These are phyloP conservation scores for Drosophila bunnanda DNA, from an alignment of 2,888 invertebrate genomes.

Conservation along the genomic window DNA sequence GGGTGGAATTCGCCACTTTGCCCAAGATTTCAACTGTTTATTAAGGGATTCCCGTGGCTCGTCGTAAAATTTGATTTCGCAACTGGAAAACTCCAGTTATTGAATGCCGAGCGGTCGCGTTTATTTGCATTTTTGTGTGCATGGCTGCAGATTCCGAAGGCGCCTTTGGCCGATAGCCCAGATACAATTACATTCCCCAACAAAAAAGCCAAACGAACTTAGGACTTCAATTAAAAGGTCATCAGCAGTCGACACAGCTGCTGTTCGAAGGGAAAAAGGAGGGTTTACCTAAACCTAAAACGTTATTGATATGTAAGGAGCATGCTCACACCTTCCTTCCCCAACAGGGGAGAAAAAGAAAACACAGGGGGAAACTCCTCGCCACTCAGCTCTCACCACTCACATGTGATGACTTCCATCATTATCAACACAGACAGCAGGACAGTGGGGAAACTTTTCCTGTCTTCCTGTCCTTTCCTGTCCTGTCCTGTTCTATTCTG, in stretches of 20 bases:
- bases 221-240: slow-evolving; percentile 82
- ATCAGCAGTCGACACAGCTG: slow-evolving; percentile 81
- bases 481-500: not conserved
- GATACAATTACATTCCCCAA: slow-evolving; percentile 44
- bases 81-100: slow-evolving; percentile 66
- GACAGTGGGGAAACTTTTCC: slow-evolving; percentile 45
- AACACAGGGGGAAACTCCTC: slow-evolving; percentile 1
- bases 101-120: slow-evolving; percentile 64
- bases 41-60: slow-evolving; percentile 73
- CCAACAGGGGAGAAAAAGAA: not conserved
- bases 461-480: not conserved
- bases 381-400: slow-evolving; percentile 11
- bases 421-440: slow-evolving; percentile 61
- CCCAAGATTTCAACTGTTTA: slow-evolving; percentile 64
- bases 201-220: slow-evolving; percentile 21
- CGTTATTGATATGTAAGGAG: slow-evolving; percentile 74
- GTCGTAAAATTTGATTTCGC: slow-evolving; percentile 79
- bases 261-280: slow-evolving; percentile 37
- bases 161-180: slow-evolving; percentile 22
- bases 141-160: slow-evolving; percentile 34
- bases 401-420: slow-evolving; percentile 74
- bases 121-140: slow-evolving; percentile 76
- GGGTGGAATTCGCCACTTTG: slow-evolving; percentile 65
- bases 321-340: slow-evolving; percentile 77
- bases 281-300: slow-evolving; percentile 55